phyloP scores from a whole-genome alignment of 2,113 vertebrate genomes.

The Carettochelys insculpta region DNA sequence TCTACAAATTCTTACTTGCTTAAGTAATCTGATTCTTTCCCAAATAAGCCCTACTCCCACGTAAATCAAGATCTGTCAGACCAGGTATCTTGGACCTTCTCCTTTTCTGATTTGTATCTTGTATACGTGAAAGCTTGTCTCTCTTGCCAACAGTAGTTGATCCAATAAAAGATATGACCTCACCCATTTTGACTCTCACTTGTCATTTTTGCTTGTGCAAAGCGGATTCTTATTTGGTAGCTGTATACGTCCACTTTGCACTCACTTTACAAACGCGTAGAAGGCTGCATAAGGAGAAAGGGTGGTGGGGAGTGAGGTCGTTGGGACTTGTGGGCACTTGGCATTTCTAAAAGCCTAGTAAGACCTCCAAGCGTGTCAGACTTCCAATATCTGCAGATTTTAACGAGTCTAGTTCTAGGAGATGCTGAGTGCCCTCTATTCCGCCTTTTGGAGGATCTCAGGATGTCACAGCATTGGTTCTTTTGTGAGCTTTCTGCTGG shows the following conservation, averaged over 20 bases:
- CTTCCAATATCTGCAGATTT: not conserved
- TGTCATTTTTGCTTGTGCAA: rapidly evolving
- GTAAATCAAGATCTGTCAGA: not conserved
- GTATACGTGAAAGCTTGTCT: not conserved
- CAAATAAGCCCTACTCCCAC: rapidly evolving
- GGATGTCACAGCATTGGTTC: not conserved
- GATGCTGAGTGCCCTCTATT: not conserved
- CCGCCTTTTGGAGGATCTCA: not conserved
- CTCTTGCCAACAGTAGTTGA: not conserved
- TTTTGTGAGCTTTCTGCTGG: rapidly evolving
- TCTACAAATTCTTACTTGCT: rapidly evolving
- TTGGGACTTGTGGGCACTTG: not conserved
- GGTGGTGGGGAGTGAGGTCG: not conserved
- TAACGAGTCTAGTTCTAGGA: not conserved
- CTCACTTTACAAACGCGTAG: rapidly evolving
- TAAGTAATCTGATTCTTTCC: rapidly evolving
- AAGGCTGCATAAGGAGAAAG: rapidly evolving
- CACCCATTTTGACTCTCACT: not conserved
- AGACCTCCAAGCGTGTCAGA: not conserved
- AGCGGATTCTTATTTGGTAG: rapidly evolving
- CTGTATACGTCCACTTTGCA: not conserved
- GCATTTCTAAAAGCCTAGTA: not conserved
- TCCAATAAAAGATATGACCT: not conserved
- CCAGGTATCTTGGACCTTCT: not conserved
- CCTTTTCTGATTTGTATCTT: not conserved